Percentiles rank a stretch among this genome's conserved stretches.
Conservation (phyloP, 2,888 invertebrate species). For the Pachliopta kotzebuea region DNA sequence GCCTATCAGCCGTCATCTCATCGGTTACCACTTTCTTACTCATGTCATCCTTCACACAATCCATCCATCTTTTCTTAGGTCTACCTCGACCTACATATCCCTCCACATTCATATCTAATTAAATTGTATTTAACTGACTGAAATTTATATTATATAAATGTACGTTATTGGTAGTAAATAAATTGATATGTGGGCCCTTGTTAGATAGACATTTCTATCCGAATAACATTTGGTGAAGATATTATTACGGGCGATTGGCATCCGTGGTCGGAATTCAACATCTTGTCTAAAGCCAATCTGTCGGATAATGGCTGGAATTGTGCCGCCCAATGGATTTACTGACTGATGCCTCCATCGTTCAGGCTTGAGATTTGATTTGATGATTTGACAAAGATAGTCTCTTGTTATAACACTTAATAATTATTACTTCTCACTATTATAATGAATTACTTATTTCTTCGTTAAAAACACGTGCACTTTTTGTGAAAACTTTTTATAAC, state of each 20-base stretch:
- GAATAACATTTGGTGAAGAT: constrained; percentile 25
- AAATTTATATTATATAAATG: not conserved
- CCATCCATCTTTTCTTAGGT: too few species aligned
- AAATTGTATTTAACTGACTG: too few species aligned
- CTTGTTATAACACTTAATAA: not conserved
- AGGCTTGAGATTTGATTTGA: constrained; percentile 30
- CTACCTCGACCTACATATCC: too few species aligned
- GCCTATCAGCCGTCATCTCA: too few species aligned
- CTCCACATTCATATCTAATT: too few species aligned
- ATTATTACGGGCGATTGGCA: constrained; percentile 38
- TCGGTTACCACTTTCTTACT: too few species aligned
- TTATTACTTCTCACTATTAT: not conserved
- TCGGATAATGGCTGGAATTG: constrained; percentile 47
- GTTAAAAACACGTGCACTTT: too few species aligned
- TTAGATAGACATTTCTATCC: constrained; percentile 5
- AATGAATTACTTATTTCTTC: not conserved
- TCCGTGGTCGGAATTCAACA: constrained; percentile 49
- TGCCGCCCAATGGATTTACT: constrained; percentile 42
- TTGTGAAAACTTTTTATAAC: too few species aligned
- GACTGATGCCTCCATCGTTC: constrained; percentile 37
- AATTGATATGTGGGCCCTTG: not conserved
- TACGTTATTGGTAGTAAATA: not conserved
- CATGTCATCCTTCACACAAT: too few species aligned
- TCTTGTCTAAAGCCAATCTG: constrained; percentile 48
- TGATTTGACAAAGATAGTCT: constrained; percentile 2